Conservation (phyloP, 2,888 invertebrate genomes). For the Keiferia lycopersicella region DNA sequence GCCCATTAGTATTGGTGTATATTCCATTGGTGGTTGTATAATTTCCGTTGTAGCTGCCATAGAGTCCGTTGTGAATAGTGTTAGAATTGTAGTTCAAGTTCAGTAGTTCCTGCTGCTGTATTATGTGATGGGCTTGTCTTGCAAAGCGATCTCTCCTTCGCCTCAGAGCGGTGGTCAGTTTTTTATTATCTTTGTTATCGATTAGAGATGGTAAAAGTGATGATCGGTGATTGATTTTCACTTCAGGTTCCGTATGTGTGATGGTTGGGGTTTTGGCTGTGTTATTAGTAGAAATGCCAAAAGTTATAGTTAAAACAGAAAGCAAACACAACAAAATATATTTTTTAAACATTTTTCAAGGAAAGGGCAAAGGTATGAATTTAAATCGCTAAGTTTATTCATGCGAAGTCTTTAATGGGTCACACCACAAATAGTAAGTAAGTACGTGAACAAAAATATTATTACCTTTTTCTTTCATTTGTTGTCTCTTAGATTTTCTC, state of each 20-base stretch:
- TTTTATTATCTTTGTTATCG: conserved; percentile 80
- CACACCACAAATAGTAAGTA: not conserved
- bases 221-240: conserved; percentile 49
- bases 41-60: conserved; percentile 40
- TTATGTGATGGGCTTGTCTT: conserved; percentile 91
- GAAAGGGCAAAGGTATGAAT: not conserved
- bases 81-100: conserved; percentile 48
- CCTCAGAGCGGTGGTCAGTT: conserved; percentile 90
- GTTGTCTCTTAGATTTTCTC: conserved; percentile 85
- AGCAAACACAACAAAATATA: conserved; percentile 19
- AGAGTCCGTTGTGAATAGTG: conserved; percentile 54
- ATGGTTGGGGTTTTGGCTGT: conserved; percentile 53
- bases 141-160: conserved; percentile 91
- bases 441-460: not conserved
- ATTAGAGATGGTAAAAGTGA: conserved; percentile 54
- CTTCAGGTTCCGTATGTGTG: conserved; percentile 54
- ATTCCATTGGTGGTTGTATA: conserved; percentile 40
- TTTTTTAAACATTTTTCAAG: not conserved
- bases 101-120: conserved; percentile 87
- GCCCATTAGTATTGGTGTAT: conserved; percentile 41
- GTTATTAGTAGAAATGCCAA: conserved; percentile 66
- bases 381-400: not conserved
- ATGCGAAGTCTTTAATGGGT: not conserved
- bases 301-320: conserved; percentile 36
- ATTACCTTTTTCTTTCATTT: conserved; percentile 87